phyloP scores from a whole-genome alignment of 1,140 invertebrate genomes.

The Aphis gossypii region DNA sequence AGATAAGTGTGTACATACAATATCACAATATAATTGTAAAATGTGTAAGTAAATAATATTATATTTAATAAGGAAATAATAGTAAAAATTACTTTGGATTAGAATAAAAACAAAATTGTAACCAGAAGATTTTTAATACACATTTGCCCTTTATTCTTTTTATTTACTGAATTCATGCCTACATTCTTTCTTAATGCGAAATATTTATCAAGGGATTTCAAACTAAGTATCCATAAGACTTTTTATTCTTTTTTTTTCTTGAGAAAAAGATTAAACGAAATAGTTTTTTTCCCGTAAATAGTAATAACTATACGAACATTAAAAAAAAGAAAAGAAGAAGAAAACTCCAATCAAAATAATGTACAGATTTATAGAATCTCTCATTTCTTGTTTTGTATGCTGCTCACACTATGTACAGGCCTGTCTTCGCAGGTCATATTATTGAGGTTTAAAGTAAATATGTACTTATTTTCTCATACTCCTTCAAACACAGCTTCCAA shows the following conservation, averaged over 20 bases:
- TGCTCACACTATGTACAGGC: neutral
- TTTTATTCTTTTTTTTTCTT: neutral
- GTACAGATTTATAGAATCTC: neutral
- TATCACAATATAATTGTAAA: no score
- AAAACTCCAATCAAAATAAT: neutral
- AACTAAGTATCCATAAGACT: neutral
- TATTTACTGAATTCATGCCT: neutral
- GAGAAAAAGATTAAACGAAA: neutral
- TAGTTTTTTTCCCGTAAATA: conserved; percentile 19
- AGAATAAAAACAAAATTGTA: neutral
- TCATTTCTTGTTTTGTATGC: conserved; percentile 7
- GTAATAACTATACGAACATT: neutral
- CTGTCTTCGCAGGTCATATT: neutral
- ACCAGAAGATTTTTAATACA: neutral
- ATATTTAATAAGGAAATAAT: neutral
- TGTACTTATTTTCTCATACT: neutral
- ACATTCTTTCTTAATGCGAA: neutral
- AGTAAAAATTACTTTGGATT: neutral
- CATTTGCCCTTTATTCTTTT: neutral
- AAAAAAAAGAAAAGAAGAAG: neutral
- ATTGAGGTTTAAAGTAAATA: neutral
- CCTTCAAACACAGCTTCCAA: neutral
- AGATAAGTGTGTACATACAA: no score
- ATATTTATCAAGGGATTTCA: neutral
- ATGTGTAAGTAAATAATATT: neutral